A percentile compares a stretch with the other conserved stretches of the same genome.
Conservation (phyloP, 2,797 vertebrate species). For the Notolabrus celidotus region DNA sequence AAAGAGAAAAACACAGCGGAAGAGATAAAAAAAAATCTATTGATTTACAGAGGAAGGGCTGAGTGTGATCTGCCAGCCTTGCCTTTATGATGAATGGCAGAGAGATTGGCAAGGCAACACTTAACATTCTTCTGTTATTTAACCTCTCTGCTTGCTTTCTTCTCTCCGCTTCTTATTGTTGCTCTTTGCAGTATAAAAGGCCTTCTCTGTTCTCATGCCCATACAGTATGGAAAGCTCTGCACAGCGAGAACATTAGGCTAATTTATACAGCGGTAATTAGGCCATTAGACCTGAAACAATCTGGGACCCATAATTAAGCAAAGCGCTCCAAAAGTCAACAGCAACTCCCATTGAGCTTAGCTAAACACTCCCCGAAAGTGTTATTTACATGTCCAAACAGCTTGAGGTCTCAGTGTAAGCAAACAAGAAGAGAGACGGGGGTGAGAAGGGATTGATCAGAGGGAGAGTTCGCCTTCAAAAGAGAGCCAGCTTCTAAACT, state of each 20-base stretch:
- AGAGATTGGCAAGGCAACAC: constrained; percentile 70
- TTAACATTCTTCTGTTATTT: constrained; percentile 67
- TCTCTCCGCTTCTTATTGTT: constrained; percentile 30
- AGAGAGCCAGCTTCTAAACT: constrained; percentile 37
- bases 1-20: constrained; percentile 47
- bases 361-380: constrained; percentile 79
- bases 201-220: constrained; percentile 46
- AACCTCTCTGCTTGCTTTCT: constrained; percentile 58
- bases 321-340: constrained; percentile 85
- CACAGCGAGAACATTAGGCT: constrained; percentile 78
- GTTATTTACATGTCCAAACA: constrained; percentile 86
- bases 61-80: constrained; percentile 71
- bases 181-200: constrained; percentile 56
- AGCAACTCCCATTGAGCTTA: constrained; percentile 82
- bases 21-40: constrained; percentile 52
- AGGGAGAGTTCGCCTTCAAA: constrained; percentile 39
- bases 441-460: constrained; percentile 66
- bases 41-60: constrained; percentile 78
- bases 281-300: constrained; percentile 85
- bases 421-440: constrained; percentile 64
- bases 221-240: constrained; percentile 59
- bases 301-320: constrained; percentile 87
- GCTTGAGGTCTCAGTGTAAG: constrained; percentile 79
- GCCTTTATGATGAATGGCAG: constrained; percentile 83
- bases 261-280: constrained; percentile 87